Evolutionary conservation across 2,113 vertebrate species (phyloP), one percentile per base, ranked within the genome.

Genomic region (Sylvietta virens): DNA sequence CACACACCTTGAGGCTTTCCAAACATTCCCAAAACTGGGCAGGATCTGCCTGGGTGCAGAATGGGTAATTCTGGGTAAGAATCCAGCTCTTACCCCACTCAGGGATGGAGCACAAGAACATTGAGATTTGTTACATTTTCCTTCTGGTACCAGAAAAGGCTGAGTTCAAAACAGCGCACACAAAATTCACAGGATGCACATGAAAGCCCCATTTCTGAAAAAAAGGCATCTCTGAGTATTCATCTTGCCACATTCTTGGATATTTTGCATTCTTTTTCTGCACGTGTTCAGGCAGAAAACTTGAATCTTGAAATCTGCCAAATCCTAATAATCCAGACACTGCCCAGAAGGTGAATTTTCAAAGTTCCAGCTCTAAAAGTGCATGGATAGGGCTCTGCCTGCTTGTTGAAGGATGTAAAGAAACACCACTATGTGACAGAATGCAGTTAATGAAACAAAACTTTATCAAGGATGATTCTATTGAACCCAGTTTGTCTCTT

Each of bases 21-120:
- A 90, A 96, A 90, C 47, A 76, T 91, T 84, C 89, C 69, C 77
- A 81, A 65, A 95, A 84, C 56, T 91, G 83, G 44, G 56, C 44
- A 74, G 44, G 37, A 26, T 76, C 31, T 92, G 70, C 66, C 79
- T 71, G 53, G 20, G 51, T 13, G 9, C 35, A 81, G 48, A 53
- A 53, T n/a, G 73, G 72, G 54, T 19, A 45, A 45, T 39, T 33
- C 64, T 78, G 73, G 47, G 27, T 69, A 78, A 60, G 78, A 84
- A 74, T 67, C 40, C 4, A 2, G 28, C n/a, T 85, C 17, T 31
- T 12, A 33, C 2, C 66, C 83, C 72, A 67, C 47, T 62, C 44
- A n/a, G 56, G 53, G 92, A 80, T 0, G 22, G 51, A 90, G 23
- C 17, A 71, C 22, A 33, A 58, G 35, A 88, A 39, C 45, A 81